Percentiles rank a stretch among this genome's conserved stretches.
Evolutionary conservation across 2,888 invertebrate genomes (phyloP).

Genomic region (Sminthurinus aureus): DNA sequence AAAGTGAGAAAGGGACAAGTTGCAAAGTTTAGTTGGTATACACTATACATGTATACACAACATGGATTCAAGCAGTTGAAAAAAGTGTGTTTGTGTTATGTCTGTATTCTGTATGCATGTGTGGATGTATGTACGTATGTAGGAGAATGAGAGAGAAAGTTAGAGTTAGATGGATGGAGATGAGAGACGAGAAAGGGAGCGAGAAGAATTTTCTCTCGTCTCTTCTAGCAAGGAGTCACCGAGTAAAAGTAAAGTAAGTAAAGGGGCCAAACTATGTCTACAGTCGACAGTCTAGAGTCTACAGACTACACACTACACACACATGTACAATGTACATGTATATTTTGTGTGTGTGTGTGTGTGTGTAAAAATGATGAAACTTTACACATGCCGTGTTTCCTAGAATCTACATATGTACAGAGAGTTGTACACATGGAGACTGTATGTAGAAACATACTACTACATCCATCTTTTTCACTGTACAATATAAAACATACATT

Average conservation of each 20-base stretch:
- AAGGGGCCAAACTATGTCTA: no score
- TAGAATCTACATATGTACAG: no score
- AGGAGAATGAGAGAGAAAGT: conserved; percentile 2
- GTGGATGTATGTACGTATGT: not conserved
- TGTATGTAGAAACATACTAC: no score
- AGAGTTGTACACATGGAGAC: no score
- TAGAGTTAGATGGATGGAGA: no score
- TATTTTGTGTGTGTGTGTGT: no score
- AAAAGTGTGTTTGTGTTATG: not conserved
- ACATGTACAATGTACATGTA: no score
- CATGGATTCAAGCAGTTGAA: no score
- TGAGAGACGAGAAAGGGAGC: not conserved
- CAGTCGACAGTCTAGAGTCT: no score
- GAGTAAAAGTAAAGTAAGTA: not conserved
- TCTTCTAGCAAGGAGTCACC: not conserved
- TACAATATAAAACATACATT: no score
- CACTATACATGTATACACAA: not conserved
- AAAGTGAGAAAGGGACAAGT: not conserved
- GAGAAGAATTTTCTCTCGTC: not conserved
- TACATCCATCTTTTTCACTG: no score
- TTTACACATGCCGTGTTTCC: not conserved
- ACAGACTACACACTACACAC: no score
- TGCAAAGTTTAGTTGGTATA: not conserved
- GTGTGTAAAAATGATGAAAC: not conserved
- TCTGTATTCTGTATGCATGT: not conserved